Conservation (phyloP, 2,113 vertebrate species). For the Puma concolor region DNA sequence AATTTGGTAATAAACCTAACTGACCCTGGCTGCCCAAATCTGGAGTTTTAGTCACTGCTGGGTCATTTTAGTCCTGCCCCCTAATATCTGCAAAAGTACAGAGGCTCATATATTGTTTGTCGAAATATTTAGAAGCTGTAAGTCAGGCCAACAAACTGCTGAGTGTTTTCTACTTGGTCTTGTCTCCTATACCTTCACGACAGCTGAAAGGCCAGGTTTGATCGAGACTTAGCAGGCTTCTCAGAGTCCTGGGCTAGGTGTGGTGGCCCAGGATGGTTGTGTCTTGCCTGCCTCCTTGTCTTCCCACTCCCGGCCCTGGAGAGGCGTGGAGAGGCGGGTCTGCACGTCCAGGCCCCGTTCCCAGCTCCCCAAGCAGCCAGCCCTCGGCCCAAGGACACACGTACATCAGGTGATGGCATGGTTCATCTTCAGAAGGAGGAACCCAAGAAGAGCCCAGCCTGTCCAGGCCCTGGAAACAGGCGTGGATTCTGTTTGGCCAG, state of each 20-base stretch:
- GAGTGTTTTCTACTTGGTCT: not conserved
- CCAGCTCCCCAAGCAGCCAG: no score
- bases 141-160: not conserved
- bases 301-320: not conserved
- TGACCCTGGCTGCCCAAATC: not conserved
- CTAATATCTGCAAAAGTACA: not conserved
- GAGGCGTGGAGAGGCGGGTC: fast-evolving
- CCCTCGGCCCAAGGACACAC: not conserved
- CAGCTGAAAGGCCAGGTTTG: not conserved
- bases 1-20: not conserved
- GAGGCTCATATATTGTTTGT: not conserved
- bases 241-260: not conserved
- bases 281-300: not conserved
- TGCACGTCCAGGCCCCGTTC: not conserved
- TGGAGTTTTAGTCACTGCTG: not conserved
- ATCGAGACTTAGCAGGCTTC: not conserved
- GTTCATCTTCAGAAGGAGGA: not conserved
- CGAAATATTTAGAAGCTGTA: not conserved
- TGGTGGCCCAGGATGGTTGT: not conserved
- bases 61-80: not conserved
- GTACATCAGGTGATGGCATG: not conserved
- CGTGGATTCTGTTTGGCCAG: not conserved
- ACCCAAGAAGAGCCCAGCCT: not conserved
- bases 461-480: not conserved
- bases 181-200: not conserved